phyloP scores from a whole-genome alignment of 2,113 vertebrate species.

The Acanthochromis polyacanthus region DNA sequence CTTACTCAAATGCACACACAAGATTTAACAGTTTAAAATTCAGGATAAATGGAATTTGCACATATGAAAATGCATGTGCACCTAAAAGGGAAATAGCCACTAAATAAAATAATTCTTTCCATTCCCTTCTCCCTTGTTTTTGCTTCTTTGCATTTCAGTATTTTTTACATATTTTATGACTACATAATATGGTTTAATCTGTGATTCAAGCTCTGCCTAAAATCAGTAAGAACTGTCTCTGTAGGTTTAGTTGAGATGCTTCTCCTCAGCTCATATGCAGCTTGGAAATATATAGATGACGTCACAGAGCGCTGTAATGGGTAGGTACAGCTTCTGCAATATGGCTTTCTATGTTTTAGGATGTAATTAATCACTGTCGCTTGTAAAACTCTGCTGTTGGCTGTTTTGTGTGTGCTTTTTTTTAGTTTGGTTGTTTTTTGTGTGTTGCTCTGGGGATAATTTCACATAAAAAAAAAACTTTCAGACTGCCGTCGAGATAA shows the following conservation, averaged over 20 bases:
- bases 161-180: not conserved
- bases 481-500: not conserved
- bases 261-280: not conserved
- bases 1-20: not conserved
- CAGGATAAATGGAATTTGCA: not conserved
- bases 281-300: slow-evolving; percentile 3
- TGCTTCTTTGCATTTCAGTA: not conserved
- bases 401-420: not conserved
- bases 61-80: too few relatives aligned
- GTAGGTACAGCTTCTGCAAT: slow-evolving; percentile 3
- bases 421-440: not conserved
- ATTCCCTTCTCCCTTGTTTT: too few relatives aligned
- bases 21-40: not conserved
- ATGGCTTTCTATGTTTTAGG: slow-evolving; percentile 9
- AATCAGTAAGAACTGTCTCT: not conserved
- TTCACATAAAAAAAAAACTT: not conserved
- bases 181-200: not conserved
- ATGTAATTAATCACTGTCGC: slow-evolving; percentile 20
- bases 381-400: slow-evolving; percentile 4
- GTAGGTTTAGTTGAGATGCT: slow-evolving; percentile 1
- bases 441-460: not conserved
- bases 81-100: too few relatives aligned
- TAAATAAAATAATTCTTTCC: too few relatives aligned
- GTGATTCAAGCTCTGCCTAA: not conserved
- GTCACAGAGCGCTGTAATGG: slow-evolving; percentile 10